These are phyloP conservation scores for Trachelus stipa DNA, from an alignment of 2,888 invertebrate genomes.

Conservation along the genomic window DNA sequence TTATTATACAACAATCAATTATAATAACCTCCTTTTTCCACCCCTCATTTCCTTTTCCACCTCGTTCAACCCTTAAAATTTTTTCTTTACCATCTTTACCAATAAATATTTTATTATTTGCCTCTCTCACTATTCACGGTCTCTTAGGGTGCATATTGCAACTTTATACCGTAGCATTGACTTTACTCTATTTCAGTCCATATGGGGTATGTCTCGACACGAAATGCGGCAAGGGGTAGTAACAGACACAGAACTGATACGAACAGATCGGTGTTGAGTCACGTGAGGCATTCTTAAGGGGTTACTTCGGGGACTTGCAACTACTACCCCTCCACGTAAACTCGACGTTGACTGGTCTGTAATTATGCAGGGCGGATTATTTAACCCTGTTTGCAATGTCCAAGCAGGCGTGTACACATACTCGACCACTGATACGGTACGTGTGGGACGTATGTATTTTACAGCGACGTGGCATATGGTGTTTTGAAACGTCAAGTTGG, in stretches of 20 bases:
- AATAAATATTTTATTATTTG: not conserved
- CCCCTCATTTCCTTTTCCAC: constrained; percentile 15
- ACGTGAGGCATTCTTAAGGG: constrained; percentile 3
- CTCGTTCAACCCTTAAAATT: not conserved
- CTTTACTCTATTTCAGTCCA: not conserved
- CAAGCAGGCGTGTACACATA: not conserved
- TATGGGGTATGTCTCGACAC: not conserved
- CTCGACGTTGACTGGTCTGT: constrained; percentile 29
- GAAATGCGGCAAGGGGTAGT: not conserved
- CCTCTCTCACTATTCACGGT: not conserved
- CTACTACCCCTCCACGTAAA: not conserved
- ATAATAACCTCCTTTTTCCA: constrained; percentile 9
- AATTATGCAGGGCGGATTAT: constrained; percentile 53
- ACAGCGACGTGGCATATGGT: not conserved
- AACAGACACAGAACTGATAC: not conserved
- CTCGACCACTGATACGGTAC: not conserved
- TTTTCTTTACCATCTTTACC: not conserved
- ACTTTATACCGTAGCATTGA: not conserved
- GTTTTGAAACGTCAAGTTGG: not conserved
- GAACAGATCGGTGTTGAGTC: constrained; percentile 8
- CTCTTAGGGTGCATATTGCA: not conserved
- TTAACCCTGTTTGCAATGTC: constrained; percentile 49
- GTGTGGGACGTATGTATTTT: not conserved
- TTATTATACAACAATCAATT: constrained; percentile 31
- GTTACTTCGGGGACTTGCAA: not conserved